Evolutionary conservation across 1,140 invertebrate genomes (phyloP).

Genomic region (Protaetia brevitarsis): DNA sequence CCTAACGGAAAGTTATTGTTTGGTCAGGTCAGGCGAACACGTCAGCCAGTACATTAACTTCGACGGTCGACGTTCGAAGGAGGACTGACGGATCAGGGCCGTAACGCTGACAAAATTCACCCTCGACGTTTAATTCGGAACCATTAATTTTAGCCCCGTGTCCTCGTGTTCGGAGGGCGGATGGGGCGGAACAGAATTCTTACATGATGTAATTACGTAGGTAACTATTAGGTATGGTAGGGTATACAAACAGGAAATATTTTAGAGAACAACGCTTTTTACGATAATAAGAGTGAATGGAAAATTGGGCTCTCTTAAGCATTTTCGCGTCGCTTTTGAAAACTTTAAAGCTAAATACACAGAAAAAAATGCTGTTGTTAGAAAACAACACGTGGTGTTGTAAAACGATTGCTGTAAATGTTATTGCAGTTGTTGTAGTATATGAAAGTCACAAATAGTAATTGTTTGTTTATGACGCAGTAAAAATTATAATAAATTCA

Average conservation of each 20-base stretch:
- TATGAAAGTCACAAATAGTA: too few relatives aligned
- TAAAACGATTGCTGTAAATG: too few relatives aligned
- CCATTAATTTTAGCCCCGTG: not conserved
- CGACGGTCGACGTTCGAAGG: not conserved
- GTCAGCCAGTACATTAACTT: slow-evolving; percentile 12
- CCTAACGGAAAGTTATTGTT: slow-evolving; percentile 23
- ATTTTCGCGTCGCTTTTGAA: too few relatives aligned
- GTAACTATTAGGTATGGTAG: not conserved
- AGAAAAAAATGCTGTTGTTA: too few relatives aligned
- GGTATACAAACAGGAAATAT: not conserved
- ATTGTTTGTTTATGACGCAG: too few relatives aligned
- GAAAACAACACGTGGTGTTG: too few relatives aligned
- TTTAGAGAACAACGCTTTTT: not conserved
- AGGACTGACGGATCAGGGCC: not conserved
- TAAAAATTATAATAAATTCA: too few relatives aligned
- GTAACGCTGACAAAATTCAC: not conserved
- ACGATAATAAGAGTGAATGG: too few relatives aligned
- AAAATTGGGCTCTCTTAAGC: too few relatives aligned
- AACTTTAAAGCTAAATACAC: too few relatives aligned
- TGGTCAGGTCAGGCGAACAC: slow-evolving; percentile 23
- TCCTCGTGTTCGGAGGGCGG: not conserved
- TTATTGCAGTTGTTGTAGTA: too few relatives aligned
- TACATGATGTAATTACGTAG: not conserved
- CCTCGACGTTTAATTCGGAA: not conserved
- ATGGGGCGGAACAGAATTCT: not conserved